Conservation (phyloP, 2,797 vertebrate genomes). For the Enteromius unitaeniatus region DNA sequence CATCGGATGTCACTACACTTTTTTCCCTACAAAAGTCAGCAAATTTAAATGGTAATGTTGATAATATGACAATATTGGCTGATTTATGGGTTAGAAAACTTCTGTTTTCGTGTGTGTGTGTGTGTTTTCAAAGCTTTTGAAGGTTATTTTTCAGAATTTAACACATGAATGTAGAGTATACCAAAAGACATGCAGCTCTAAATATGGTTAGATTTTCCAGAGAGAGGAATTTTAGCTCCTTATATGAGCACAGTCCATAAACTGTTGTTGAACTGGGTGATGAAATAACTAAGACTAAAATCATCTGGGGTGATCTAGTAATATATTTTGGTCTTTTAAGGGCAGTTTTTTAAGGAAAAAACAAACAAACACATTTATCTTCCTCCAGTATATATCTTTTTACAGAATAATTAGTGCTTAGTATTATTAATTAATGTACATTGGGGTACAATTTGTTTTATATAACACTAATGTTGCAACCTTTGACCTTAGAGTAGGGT, state of each 20-base stretch:
- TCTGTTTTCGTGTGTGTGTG: background rate
- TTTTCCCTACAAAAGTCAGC: background rate
- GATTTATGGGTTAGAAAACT: constrained; percentile 3
- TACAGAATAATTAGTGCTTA: background rate
- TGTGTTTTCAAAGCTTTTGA: constrained; percentile 1
- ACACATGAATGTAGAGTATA: constrained; percentile 36
- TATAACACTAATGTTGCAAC: constrained; percentile 1
- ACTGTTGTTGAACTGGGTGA: constrained; percentile 42
- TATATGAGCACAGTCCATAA: constrained; percentile 77
- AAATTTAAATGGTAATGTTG: background rate
- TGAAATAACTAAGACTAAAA: constrained; percentile 25
- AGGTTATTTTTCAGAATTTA: background rate
- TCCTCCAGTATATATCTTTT: background rate
- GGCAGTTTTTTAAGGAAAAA: background rate
- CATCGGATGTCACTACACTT: background rate
- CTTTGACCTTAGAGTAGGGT: background rate
- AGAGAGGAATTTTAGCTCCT: constrained; percentile 79
- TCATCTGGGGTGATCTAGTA: background rate
- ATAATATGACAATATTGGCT: background rate
- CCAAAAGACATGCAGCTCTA: constrained; percentile 77
- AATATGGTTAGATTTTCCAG: constrained; percentile 84
- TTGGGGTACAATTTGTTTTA: background rate
- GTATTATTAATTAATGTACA: background rate
- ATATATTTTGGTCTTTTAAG: constrained; percentile 5
- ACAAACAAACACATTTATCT: background rate